phyloP scores from a whole-genome alignment of 2,888 invertebrate species.

The Labia minor region DNA sequence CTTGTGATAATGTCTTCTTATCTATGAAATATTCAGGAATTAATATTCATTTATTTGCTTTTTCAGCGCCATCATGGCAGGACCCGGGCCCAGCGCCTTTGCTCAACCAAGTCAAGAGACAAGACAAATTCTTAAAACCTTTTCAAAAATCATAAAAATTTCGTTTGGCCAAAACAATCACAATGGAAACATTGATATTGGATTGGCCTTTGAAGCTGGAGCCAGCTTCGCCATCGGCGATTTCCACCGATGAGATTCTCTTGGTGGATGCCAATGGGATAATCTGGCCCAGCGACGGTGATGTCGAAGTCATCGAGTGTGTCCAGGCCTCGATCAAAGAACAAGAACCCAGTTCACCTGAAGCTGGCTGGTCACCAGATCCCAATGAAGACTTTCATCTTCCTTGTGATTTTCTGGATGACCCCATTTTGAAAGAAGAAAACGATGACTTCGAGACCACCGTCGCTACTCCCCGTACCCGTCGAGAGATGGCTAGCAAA shows the following conservation, averaged over 20 bases:
- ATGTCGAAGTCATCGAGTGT: background rate
- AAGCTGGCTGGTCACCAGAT: background rate
- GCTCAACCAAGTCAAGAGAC: slow-evolving; percentile 1
- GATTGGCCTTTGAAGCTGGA: background rate
- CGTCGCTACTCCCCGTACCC: slow-evolving; percentile 34
- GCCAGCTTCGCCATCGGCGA: background rate
- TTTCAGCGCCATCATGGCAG: background rate
- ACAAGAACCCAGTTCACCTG: too few species aligned
- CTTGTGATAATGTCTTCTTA: too few species aligned
- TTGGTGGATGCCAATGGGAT: background rate
- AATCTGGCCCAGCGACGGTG: background rate
- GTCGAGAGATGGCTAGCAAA: slow-evolving; percentile 51
- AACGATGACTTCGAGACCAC: slow-evolving; percentile 26
- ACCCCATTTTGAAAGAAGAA: background rate
- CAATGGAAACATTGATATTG: slow-evolving; percentile 1
- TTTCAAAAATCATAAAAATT: background rate
- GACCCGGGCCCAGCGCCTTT: background rate
- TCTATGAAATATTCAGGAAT: too few species aligned
- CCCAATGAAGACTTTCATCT: background rate
- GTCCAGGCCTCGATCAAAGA: too few species aligned
- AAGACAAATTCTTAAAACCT: background rate
- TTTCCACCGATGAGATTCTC: background rate
- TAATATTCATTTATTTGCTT: background rate
- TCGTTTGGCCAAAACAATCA: background rate
- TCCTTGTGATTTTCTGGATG: background rate